Percentiles rank a stretch among this genome's conserved stretches.
phyloP scores from a whole-genome alignment of 2,113 vertebrate genomes.

The Emydura subglobosa region DNA sequence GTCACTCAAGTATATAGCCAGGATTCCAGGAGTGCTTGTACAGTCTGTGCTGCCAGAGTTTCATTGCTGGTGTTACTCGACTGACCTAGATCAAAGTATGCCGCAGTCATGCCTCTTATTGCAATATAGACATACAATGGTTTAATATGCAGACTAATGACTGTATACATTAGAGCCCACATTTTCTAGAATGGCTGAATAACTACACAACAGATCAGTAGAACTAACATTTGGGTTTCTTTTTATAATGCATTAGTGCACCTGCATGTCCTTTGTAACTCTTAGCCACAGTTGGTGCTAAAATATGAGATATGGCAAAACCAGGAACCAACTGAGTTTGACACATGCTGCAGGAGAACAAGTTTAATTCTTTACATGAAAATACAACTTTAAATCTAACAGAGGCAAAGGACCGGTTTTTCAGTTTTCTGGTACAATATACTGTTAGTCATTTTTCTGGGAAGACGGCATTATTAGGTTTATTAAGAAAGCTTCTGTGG shows the following conservation, averaged over 20 bases:
- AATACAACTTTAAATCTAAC: not conserved
- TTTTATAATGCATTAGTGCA: not conserved
- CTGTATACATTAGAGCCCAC: not conserved
- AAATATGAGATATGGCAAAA: not conserved
- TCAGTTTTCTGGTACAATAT: not conserved
- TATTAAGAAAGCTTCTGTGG: not conserved
- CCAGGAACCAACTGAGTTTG: not conserved
- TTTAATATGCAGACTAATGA: not conserved
- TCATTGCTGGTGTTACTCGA: no score
- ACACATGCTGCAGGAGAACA: not conserved
- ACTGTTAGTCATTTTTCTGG: not conserved
- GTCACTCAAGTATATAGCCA: not conserved
- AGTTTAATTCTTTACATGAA: not conserved
- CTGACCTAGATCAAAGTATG: not conserved
- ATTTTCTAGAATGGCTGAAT: fast-evolving
- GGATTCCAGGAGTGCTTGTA: not conserved
- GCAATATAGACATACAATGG: not conserved
- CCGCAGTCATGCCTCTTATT: not conserved
- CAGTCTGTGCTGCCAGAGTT: no score
- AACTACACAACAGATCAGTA: not conserved
- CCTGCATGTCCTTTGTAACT: not conserved
- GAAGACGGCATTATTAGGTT: not conserved
- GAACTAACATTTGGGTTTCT: not conserved
- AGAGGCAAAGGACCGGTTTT: not conserved
- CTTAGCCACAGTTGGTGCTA: not conserved